Percentiles rank a stretch among this genome's conserved stretches.
Evolutionary conservation across 2,888 invertebrate species (phyloP).

Genomic region (Drosophila glabriapex): DNA sequence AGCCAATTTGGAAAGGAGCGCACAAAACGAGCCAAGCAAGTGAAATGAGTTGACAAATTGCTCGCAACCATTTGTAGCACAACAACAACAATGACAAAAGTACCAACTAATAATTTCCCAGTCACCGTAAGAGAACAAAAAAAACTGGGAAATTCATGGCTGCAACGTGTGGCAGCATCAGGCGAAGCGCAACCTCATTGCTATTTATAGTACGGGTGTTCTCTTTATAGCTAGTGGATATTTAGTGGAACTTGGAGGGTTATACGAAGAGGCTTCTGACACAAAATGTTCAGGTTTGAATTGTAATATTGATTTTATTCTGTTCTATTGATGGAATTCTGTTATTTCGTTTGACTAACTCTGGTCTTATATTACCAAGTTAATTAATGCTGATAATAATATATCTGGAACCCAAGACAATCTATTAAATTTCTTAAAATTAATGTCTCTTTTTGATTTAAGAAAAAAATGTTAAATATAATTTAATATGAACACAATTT

Average conservation of each 20-base stretch:
- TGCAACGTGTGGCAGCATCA: constrained; percentile 48
- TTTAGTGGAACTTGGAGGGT: constrained; percentile 8
- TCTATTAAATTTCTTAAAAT: background rate
- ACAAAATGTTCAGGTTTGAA: background rate
- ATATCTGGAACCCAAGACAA: background rate
- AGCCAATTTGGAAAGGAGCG: constrained; percentile 32
- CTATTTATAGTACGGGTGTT: constrained; percentile 53
- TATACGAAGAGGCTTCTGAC: background rate
- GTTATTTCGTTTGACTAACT: background rate
- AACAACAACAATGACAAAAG: constrained; percentile 18
- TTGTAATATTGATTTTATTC: background rate
- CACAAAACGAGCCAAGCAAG: constrained; percentile 38
- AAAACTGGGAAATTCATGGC: constrained; percentile 47
- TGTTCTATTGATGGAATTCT: no score
- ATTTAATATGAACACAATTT: background rate
- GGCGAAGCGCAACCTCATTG: constrained; percentile 68
- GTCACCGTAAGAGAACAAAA: background rate
- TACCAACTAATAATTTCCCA: constrained; percentile 51
- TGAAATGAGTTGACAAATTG: constrained; percentile 75
- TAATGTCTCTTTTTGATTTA: background rate
- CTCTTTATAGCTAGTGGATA: constrained; percentile 41
- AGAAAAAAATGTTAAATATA: background rate
- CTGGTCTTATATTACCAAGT: background rate
- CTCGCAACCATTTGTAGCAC: constrained; percentile 52
- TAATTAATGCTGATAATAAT: background rate